Percentiles rank a stretch among this genome's conserved stretches.
Conservation (phyloP, 2,888 invertebrate species). For the Pollenia griseotomentosa region DNA sequence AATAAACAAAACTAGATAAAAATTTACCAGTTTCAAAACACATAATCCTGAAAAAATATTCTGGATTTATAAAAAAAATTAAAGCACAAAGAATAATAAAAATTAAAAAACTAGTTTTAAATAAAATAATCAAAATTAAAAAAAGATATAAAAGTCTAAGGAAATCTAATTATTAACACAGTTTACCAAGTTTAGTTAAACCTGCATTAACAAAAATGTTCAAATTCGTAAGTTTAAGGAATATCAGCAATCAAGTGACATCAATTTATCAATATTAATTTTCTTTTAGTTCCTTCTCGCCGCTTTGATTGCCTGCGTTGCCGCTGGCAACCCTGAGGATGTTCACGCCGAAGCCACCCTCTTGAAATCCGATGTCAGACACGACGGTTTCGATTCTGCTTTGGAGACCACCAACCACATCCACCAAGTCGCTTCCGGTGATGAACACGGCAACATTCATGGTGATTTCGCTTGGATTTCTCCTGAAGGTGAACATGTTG, state of each 20-base stretch:
- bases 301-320: conserved; percentile 76
- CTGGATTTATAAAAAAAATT: not conserved
- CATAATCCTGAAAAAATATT: not conserved
- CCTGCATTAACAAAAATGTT: conserved; percentile 60
- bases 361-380: conserved; percentile 75
- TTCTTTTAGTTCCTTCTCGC: conserved; percentile 61
- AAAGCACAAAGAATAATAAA: not conserved
- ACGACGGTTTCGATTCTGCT: conserved; percentile 78
- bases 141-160: conserved; percentile 45
- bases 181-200: conserved; percentile 42
- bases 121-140: not conserved
- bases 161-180: not conserved
- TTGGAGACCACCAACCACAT: conserved; percentile 79
- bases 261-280: too few species aligned
- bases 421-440: conserved; percentile 75
- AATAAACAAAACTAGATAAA: not conserved
- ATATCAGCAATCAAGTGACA: too few species aligned
- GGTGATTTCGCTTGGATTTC: conserved; percentile 79
- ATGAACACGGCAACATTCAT: conserved; percentile 79
- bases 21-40: conserved; percentile 1
- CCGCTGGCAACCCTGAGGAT: conserved; percentile 63
- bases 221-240: conserved; percentile 70
- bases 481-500: conserved; percentile 79
- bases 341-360: conserved; percentile 68
- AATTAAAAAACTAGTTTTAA: conserved; percentile 12